Evolutionary conservation across 1,140 invertebrate species (phyloP), one percentile per base, ranked within the genome.

Genomic region (Lasaia peninsularis): DNA sequence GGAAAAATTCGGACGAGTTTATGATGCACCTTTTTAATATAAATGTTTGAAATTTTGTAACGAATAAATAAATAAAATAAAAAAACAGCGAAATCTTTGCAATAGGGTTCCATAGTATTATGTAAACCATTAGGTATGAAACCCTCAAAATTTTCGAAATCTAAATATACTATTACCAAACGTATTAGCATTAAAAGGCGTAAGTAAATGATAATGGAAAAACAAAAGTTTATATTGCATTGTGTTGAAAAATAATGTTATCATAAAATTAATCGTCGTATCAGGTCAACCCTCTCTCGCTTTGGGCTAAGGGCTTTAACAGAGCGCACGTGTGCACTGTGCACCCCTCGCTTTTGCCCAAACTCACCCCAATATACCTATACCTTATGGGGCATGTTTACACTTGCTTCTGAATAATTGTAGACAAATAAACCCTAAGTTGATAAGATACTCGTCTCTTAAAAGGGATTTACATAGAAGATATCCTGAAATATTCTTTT

Each of bases 271-370:
- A 75, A 78, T 69, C 60, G 67, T 63, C 66, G 54, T 53, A 64
- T 71, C 69, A 79, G 80, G 77, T 80, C 75, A 76, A 75, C 81
- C 76, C 78, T 79, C 80, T 78, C 72, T 57, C 52, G 52, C 33
- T 67, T 63, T 65, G 69, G 69, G 60, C 52, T 63, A 69, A 67
- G 69, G 71, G 61, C 56, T 67, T 59, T 80, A 84, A 86, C 73
- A 62, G 75, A 62, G 71, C 71, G 74, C 84, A 87, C 84, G 84
- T 87, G 84, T 68, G 49, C 60, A 33, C 65, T 87, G 84, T 68
- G 49, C 60, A 33, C 65, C 71, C 73, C 64, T 61, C 61, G 0
- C 3, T 18, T 16, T 31, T 20, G 31, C 55, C 60, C 64, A 66
- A 28, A 56, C 59, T 33, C 63, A 70, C 69, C 75, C 80, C 63